Evolutionary conservation across 2,113 vertebrate genomes (phyloP).

Genomic region (Rana temporaria): DNA sequence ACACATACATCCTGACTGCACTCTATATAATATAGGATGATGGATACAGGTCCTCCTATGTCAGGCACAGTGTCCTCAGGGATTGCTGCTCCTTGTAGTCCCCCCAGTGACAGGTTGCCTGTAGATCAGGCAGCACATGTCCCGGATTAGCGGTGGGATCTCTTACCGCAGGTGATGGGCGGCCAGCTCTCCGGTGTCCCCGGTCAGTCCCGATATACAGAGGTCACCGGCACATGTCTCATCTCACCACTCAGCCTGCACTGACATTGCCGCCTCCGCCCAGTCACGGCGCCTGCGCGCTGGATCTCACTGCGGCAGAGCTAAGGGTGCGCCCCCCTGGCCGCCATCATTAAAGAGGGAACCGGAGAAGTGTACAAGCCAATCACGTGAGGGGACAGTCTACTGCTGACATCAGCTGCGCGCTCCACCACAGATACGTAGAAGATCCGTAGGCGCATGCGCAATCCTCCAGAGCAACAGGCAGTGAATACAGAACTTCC

Average conservation of each 20-base stretch:
- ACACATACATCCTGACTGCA: no score
- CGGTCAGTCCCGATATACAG: conserved; percentile 16
- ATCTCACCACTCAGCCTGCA: background rate
- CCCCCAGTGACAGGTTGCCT: no score
- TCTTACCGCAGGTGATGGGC: conserved; percentile 9
- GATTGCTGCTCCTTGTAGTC: no score
- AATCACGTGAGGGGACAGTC: no score
- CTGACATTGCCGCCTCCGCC: background rate
- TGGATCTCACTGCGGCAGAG: background rate
- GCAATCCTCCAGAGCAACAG: no score
- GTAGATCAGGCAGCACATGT: background rate
- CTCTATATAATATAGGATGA: no score
- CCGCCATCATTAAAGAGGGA: conserved; percentile 27
- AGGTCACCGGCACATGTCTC: conserved; percentile 21
- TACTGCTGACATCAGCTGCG: no score
- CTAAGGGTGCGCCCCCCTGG: background rate
- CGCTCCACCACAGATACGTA: no score
- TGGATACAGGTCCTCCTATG: no score
- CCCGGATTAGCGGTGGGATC: background rate
- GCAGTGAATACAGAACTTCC: no score
- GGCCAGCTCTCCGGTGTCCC: conserved; percentile 37
- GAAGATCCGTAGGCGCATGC: no score
- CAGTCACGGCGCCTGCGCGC: conserved; percentile 11
- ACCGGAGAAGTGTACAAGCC: background rate
- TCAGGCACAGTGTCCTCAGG: no score